These are phyloP conservation scores for Cochlearius cochlearius DNA, from an alignment of 2,113 vertebrate species.

Conservation along the genomic window DNA sequence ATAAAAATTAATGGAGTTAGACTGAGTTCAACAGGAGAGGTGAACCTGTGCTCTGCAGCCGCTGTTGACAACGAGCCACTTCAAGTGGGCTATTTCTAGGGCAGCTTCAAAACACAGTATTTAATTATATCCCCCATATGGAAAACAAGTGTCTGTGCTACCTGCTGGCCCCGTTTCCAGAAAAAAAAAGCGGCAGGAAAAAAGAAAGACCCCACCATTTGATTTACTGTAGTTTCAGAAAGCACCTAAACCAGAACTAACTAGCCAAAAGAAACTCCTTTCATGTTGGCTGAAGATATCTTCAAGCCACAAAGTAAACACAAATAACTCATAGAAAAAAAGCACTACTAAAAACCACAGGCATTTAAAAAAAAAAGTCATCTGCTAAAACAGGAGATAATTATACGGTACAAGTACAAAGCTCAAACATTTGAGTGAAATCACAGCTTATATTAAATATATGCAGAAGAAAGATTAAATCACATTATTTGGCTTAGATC, in stretches of 20 bases:
- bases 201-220: background rate
- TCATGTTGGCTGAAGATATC: background rate
- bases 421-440: slow-evolving; percentile 1
- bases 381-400: background rate
- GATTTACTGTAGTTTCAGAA: background rate
- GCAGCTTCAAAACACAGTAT: background rate
- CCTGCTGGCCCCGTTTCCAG: background rate
- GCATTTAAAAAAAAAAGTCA: background rate
- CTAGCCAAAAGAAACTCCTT: background rate
- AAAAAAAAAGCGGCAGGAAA: background rate
- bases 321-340: background rate
- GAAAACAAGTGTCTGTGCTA: slow-evolving; percentile 11
- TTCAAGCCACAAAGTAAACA: background rate
- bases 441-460: background rate
- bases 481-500: background rate
- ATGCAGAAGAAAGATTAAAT: background rate
- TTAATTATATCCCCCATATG: slow-evolving; percentile 10
- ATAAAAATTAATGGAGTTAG: slow-evolving; percentile 39
- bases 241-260: slow-evolving; percentile 5
- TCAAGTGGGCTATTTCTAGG: background rate
- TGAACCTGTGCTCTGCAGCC: background rate
- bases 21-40: background rate
- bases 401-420: background rate
- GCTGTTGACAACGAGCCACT: accelerated
- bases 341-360: background rate